These are phyloP conservation scores for Panthera uncia DNA, from an alignment of 2,113 vertebrate genomes.

Conservation along the genomic window DNA sequence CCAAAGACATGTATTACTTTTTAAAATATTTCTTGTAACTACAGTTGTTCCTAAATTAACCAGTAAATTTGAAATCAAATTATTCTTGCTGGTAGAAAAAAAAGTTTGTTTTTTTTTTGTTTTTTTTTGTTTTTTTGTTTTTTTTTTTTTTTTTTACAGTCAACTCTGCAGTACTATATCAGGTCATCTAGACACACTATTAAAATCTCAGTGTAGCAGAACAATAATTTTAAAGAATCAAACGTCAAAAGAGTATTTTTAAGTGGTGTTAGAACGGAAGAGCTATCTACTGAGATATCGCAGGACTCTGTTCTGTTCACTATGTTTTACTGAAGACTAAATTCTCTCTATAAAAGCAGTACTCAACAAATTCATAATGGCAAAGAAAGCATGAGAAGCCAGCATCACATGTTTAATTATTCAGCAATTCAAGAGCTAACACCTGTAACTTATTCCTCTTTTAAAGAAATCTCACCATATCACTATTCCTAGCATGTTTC, in stretches of 20 bases:
- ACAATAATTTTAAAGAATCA: not conserved
- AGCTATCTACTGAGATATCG: not conserved
- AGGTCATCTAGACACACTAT: not conserved
- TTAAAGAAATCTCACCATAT: not conserved
- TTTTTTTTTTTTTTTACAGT: not conserved
- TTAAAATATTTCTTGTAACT: not conserved
- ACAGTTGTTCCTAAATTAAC: not conserved
- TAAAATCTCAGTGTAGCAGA: not conserved
- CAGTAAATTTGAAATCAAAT: not conserved
- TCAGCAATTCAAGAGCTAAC: not conserved
- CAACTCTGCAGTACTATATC: not conserved
- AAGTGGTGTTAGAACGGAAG: not conserved
- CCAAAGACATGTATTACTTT: not conserved
- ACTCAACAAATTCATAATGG: not conserved
- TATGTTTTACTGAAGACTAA: not conserved
- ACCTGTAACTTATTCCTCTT: not conserved
- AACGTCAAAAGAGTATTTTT: not conserved
- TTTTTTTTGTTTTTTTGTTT: accelerated
- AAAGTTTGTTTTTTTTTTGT: too few species aligned
- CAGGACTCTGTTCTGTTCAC: not conserved
- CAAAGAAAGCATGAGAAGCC: not conserved
- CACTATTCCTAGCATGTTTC: not conserved
- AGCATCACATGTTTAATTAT: not conserved
- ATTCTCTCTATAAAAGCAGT: not conserved
- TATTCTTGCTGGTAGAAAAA: not conserved